A percentile compares a stretch with the other conserved stretches of the same genome.
phyloP scores from a whole-genome alignment of 2,888 invertebrate species.

The Leucania comma region DNA sequence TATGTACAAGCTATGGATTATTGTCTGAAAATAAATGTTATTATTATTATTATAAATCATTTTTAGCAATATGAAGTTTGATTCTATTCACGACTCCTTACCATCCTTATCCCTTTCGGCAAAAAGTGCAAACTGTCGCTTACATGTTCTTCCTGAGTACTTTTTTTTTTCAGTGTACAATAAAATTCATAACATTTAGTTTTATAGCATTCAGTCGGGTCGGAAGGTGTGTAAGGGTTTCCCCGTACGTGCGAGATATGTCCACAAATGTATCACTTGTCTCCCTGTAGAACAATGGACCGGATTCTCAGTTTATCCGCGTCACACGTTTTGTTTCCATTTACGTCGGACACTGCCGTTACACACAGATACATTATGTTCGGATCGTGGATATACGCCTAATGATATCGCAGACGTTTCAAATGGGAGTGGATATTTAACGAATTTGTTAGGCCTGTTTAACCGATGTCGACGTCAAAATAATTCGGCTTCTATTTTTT shows the following conservation, averaged over 20 bases:
- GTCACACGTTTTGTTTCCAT: conserved; percentile 66
- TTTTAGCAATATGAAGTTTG: too few relatives aligned
- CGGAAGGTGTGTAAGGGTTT: conserved; percentile 34
- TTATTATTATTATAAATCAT: too few relatives aligned
- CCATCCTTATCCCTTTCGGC: too few relatives aligned
- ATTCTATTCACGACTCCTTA: too few relatives aligned
- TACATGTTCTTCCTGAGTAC: too few relatives aligned
- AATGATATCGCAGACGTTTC: conserved; percentile 34
- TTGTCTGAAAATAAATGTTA: too few relatives aligned
- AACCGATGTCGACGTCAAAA: neutral
- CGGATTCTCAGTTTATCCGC: conserved; percentile 63
- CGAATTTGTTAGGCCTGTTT: neutral
- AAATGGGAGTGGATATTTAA: neutral
- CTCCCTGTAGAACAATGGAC: conserved; percentile 68
- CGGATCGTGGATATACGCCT: conserved; percentile 25
- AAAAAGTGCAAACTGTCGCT: too few relatives aligned
- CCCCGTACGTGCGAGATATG: conserved; percentile 52
- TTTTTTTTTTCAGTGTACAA: neutral
- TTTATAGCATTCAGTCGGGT: conserved; percentile 19
- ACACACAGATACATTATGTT: conserved; percentile 52
- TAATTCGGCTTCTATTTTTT: too few relatives aligned
- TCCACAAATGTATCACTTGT: conserved; percentile 66
- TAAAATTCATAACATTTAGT: neutral
- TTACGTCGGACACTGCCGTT: conserved; percentile 54
- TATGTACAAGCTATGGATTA: too few relatives aligned